Conservation (phyloP, 2,888 invertebrate species). For the Scaptodrosophila latifasciaeformis region DNA sequence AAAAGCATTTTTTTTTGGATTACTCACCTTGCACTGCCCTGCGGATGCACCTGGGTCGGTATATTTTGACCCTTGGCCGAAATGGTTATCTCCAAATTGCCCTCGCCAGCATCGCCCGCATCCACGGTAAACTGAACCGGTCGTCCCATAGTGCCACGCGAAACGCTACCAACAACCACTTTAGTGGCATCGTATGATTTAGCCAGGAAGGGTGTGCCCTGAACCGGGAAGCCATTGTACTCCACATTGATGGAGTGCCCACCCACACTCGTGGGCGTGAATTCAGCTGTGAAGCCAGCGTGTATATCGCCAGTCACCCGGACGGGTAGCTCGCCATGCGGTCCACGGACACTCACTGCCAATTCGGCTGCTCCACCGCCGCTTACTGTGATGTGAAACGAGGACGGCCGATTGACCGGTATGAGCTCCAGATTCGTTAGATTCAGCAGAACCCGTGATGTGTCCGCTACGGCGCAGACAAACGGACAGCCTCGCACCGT, state of each 20-base stretch:
- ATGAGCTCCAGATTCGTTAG: conserved; percentile 87
- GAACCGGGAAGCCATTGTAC: conserved; percentile 91
- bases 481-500: conserved; percentile 94
- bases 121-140: conserved; percentile 97
- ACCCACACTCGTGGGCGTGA: conserved; percentile 94
- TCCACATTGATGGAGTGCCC: conserved; percentile 93
- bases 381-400: conserved; percentile 86
- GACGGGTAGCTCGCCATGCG: conserved; percentile 89
- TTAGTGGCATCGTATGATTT: conserved; percentile 95
- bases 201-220: conserved; percentile 91
- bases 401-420: conserved; percentile 87
- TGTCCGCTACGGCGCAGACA: conserved; percentile 88
- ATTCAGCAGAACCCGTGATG: conserved; percentile 84
- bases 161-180: conserved; percentile 87
- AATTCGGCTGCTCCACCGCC: conserved; percentile 86
- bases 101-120: conserved; percentile 97
- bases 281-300: conserved; percentile 91
- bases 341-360: conserved; percentile 92
- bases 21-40: conserved; percentile 82
- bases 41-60: conserved; percentile 95
- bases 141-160: conserved; percentile 89
- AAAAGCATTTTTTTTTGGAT: background rate
- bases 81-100: conserved; percentile 97
- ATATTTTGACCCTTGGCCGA: conserved; percentile 94
- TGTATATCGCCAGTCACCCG: conserved; percentile 92